Evolutionary conservation across 2,113 vertebrate genomes (phyloP).

Genomic region (Albula glossodonta): DNA sequence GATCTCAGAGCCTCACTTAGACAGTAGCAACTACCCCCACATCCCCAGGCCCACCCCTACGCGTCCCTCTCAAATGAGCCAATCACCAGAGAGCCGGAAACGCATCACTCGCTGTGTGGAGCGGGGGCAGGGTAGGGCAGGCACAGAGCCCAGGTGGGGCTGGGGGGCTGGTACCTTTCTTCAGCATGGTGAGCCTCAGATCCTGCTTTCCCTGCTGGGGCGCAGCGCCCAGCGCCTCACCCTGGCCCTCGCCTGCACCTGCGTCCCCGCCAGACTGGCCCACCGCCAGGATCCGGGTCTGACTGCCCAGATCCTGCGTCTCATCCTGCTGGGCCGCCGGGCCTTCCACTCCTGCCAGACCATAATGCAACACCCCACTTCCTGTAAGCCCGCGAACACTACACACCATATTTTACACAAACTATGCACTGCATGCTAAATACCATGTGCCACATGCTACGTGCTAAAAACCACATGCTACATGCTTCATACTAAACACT

Average conservation of each 20-base stretch:
- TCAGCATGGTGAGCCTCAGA: constrained; percentile 89
- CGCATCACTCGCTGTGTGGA: no score
- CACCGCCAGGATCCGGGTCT: constrained; percentile 88
- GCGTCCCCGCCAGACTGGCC: constrained; percentile 74
- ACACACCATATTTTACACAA: neutral
- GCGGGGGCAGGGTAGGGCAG: neutral
- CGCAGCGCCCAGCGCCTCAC: constrained; percentile 76
- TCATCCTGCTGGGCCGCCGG: constrained; percentile 84
- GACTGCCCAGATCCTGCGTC: constrained; percentile 71
- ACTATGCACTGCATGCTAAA: neutral
- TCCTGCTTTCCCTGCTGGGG: constrained; percentile 85
- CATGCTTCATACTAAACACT: neutral
- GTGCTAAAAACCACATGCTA: neutral
- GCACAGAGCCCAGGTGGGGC: neutral
- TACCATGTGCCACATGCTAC: no score
- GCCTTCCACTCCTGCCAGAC: constrained; percentile 81
- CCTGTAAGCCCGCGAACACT: constrained; percentile 4
- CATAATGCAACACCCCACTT: constrained; percentile 32
- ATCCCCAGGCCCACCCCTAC: no score
- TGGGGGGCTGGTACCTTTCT: constrained; percentile 79
- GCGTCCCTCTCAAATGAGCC: no score
- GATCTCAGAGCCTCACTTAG: neutral
- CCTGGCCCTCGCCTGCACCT: constrained; percentile 74
- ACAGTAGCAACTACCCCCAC: no score
- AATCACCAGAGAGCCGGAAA: no score